phyloP scores from a whole-genome alignment of 2,113 vertebrate genomes.

The Phodopus roborovskii region DNA sequence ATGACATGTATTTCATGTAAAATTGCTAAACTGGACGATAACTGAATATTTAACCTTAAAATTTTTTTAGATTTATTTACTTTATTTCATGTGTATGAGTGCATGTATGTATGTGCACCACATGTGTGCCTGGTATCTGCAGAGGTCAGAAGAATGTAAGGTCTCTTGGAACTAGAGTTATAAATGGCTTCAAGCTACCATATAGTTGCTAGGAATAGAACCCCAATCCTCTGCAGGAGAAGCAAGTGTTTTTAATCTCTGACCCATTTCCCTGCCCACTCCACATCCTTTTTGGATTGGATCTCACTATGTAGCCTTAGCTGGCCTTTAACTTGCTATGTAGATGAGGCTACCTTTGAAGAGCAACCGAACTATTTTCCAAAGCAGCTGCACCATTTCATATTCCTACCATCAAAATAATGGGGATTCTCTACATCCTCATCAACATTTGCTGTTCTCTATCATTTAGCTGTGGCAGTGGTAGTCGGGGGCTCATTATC shows the following conservation, averaged over 20 bases:
- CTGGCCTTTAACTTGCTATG: not conserved
- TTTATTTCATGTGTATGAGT: not conserved
- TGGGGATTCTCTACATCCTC: not conserved
- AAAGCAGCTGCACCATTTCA: not conserved
- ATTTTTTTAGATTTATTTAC: not conserved
- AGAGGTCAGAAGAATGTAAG: not conserved
- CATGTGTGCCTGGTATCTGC: not conserved
- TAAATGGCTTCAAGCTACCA: not conserved
- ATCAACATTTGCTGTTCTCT: not conserved
- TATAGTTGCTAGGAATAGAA: not conserved
- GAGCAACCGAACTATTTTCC: not conserved
- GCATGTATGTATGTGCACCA: not conserved
- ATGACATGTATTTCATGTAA: not conserved
- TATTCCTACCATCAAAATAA: not conserved
- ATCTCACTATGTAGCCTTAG: not conserved
- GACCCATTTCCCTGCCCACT: not conserved
- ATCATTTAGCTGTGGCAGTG: not conserved
- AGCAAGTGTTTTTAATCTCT: not conserved
- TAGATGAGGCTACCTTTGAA: not conserved
- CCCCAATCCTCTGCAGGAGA: not conserved
- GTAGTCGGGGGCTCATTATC: not conserved
- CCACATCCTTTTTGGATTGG: not conserved
- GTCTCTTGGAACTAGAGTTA: not conserved
- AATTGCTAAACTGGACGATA: not conserved
- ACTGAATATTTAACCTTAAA: not conserved